Conservation (phyloP, 2,113 vertebrate genomes). For the Cochlearius cochlearius region DNA sequence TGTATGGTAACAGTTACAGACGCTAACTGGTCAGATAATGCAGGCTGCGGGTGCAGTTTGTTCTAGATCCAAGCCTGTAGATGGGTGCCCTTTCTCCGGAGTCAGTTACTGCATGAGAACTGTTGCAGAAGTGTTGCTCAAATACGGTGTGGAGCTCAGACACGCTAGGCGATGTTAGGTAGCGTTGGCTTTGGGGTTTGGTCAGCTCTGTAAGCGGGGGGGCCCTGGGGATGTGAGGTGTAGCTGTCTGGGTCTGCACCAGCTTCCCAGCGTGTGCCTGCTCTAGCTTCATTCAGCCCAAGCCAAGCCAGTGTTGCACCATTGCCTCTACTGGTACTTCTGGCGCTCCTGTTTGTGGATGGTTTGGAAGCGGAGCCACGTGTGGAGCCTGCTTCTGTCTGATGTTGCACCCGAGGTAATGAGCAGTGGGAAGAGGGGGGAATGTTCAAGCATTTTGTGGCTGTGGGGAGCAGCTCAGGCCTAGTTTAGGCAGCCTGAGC, state of each 20-base stretch:
- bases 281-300: not conserved
- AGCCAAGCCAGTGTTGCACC: accelerated
- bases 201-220: not conserved
- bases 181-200: not conserved
- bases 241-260: not conserved
- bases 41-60: not conserved
- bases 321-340: accelerated
- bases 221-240: too few relatives aligned
- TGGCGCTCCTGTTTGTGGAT: too few relatives aligned
- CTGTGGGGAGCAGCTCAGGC: not conserved
- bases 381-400: accelerated
- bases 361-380: accelerated
- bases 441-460: accelerated
- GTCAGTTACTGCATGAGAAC: accelerated
- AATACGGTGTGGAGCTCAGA: accelerated
- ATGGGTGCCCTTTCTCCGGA: too few relatives aligned
- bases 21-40: accelerated
- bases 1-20: not conserved
- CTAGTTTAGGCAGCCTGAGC: not conserved
- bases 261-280: accelerated
- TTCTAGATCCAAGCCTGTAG: accelerated
- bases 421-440: not conserved
- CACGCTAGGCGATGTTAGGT: accelerated
- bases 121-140: not conserved
- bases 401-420: not conserved